Base-by-base conservation (phyloP, 2,888 invertebrate genomes). In the Papilio demoleus region DNA sequence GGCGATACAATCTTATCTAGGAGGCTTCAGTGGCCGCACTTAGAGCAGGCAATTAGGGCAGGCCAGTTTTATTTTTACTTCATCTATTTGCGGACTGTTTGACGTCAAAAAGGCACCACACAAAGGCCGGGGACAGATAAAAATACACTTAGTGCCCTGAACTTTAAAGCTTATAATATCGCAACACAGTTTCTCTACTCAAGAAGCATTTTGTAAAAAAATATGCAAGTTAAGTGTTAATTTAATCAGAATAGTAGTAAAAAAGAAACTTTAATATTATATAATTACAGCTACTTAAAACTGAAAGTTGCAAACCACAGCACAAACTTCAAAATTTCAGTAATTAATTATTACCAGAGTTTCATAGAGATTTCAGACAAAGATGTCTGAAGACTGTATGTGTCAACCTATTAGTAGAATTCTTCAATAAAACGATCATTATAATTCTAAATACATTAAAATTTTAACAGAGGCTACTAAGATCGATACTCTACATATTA, bases 91-190 rank as follows among this genome's bases (percentile, higher is more conserved):
- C 68, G 72, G 72, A 70, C 70, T 63, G 71, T 73, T 70, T 75
- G 76, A 77, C 75, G 76, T 74, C 72, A 72, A 75, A 77, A 76
- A 74, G 73, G 75, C 74, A 65, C 42, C 65, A 62, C 65, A 71
- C 63, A 71, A 69, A 58, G 61, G 59, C 63, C 50, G 62, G 36
- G 58, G 53, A 59, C 68, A 68, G 65, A 65, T 72, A 70, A 72
- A 70, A 72, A 74, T 74, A 71, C 65, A 70, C 72, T 70, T 69
- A 70, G 73, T 71, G 70, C 62, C 53, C 65, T 71, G 69, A 63
- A 69, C 69, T 64, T 70, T 71, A 64, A 53, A 59, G 63, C 27
- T 17, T 58, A 66, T 50, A 42, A 64, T 65, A 14, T 70, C 56
- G 40, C 31, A 38, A 60, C 58, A 36, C 22, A 24, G 61, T 66